Evolutionary conservation across 2,888 invertebrate genomes (phyloP).

Genomic region (Quadroppia sp.): DNA sequence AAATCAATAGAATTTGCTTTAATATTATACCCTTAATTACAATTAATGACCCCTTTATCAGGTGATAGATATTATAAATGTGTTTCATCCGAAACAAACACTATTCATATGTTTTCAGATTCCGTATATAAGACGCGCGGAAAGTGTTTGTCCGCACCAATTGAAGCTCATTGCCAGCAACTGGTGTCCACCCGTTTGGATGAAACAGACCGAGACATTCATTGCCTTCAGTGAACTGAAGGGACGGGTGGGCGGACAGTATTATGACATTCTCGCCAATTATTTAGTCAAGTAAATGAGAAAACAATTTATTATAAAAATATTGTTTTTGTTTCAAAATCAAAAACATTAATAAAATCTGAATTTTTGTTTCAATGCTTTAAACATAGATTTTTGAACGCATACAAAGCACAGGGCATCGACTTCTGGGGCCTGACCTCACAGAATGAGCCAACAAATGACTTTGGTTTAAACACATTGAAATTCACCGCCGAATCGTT

Average conservation of each 20-base stretch:
- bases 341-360: neutral
- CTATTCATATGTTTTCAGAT: conserved; percentile 50
- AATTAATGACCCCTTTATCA: too few relatives aligned
- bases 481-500: conserved; percentile 50
- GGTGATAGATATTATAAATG: too few relatives aligned
- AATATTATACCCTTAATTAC: too few relatives aligned
- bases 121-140: conserved; percentile 53
- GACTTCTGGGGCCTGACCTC: conserved; percentile 74
- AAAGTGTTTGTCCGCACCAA: conserved; percentile 47
- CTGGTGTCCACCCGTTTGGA: conserved; percentile 60
- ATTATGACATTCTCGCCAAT: conserved; percentile 59
- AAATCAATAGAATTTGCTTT: too few relatives aligned
- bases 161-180: conserved; percentile 57
- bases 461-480: conserved; percentile 49
- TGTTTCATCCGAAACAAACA: neutral
- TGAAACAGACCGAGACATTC: conserved; percentile 58
- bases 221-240: conserved; percentile 55
- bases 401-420: conserved; percentile 63
- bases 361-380: neutral
- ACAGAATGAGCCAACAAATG: conserved; percentile 74
- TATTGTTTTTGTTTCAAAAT: neutral
- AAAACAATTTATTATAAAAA: neutral
- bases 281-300: conserved; percentile 5
- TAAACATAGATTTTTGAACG: conserved; percentile 50
- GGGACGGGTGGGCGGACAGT: conserved; percentile 52